Conservation (phyloP, 2,113 vertebrate genomes). For the Agapornis roseicollis region DNA sequence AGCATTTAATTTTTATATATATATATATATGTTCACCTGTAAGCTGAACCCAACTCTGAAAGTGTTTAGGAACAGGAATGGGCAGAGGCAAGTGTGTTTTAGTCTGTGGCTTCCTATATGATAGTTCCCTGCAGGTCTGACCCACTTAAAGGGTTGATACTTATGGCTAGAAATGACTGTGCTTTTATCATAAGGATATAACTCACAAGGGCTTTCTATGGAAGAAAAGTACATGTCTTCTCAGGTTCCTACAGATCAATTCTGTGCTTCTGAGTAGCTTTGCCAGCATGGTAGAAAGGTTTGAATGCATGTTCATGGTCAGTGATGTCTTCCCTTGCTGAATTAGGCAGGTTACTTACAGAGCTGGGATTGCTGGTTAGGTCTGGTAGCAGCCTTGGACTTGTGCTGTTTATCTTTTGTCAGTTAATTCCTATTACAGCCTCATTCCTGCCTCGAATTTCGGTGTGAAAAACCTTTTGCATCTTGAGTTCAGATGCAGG, state of each 20-base stretch:
- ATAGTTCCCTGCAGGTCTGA: background rate
- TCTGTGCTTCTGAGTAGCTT: background rate
- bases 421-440: background rate
- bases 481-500: background rate
- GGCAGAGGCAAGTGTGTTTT: background rate
- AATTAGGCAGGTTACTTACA: background rate
- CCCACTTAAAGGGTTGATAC: background rate
- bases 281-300: fast-evolving
- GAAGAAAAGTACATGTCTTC: background rate
- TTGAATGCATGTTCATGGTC: background rate
- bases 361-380: background rate
- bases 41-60: no score
- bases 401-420: background rate
- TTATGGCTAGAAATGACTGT: background rate
- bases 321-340: background rate
- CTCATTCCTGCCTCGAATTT: background rate
- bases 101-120: background rate
- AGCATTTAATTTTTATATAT: background rate
- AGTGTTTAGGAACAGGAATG: background rate
- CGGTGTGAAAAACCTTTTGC: background rate
- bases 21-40: no score
- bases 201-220: fast-evolving
- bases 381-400: background rate
- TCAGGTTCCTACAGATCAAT: background rate
- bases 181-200: background rate